phyloP scores from a whole-genome alignment of 2,797 vertebrate genomes.

The Myioborus melanocephalus region DNA sequence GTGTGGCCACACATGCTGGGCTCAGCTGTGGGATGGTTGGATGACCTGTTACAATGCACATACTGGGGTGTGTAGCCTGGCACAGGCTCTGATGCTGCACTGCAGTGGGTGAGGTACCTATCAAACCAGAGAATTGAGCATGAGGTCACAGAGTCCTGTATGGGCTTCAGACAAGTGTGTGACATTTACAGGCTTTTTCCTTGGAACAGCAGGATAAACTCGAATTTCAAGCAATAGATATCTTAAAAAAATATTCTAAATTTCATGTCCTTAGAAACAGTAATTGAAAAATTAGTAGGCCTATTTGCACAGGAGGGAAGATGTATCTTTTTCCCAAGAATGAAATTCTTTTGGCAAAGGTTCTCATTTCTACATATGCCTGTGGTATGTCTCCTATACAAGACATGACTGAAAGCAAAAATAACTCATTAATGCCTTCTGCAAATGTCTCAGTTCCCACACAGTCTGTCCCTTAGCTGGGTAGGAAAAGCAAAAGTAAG shows the following conservation, averaged over 20 bases:
- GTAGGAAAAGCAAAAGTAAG: background rate
- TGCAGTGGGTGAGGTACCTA: background rate
- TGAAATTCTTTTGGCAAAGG: background rate
- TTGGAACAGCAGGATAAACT: background rate
- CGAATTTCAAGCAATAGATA: background rate
- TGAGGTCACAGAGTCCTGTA: background rate
- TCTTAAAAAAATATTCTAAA: background rate
- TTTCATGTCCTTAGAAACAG: background rate
- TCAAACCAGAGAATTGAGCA: background rate
- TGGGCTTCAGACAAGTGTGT: background rate
- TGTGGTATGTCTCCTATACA: background rate
- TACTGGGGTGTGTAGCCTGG: fast-evolving
- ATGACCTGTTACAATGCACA: fast-evolving
- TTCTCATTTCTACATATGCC: background rate
- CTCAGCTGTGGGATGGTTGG: background rate
- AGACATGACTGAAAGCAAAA: background rate
- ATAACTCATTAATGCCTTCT: background rate
- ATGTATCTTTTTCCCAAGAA: background rate
- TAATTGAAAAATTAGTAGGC: background rate
- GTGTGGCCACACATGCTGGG: background rate
- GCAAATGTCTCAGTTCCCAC: background rate
- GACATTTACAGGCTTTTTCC: background rate
- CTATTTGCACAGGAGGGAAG: background rate
- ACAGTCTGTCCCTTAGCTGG: background rate
- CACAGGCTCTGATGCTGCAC: background rate